Conservation (phyloP, 2,888 invertebrate species). For the Globia sparganii region DNA sequence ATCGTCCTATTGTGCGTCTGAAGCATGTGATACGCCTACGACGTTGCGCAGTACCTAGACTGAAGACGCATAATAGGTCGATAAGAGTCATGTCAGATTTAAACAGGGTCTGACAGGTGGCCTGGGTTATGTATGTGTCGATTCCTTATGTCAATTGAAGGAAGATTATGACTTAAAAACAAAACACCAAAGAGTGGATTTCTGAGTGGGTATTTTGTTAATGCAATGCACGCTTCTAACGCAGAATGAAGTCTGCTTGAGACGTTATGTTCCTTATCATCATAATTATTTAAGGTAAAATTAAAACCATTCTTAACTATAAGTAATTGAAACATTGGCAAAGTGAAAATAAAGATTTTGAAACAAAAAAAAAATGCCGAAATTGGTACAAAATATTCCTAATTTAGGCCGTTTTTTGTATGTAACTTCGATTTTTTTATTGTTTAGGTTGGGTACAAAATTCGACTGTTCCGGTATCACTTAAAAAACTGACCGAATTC, state of each 20-base stretch:
- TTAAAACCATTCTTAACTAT: background rate
- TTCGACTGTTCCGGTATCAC: no score
- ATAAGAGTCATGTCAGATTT: background rate
- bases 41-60: background rate
- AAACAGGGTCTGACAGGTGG: background rate
- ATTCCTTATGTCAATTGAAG: background rate
- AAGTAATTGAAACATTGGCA: background rate
- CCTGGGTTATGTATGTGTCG: background rate
- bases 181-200: background rate
- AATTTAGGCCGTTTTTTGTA: background rate
- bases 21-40: conserved; percentile 9
- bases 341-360: background rate
- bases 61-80: background rate
- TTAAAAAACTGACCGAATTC: no score
- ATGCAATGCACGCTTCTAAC: background rate
- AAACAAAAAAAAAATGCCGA: background rate
- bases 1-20: background rate
- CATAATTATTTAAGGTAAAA: background rate
- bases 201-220: background rate
- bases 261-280: background rate
- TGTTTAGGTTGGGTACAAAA: background rate
- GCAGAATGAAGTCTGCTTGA: background rate
- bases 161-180: background rate
- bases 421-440: background rate
- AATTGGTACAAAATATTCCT: background rate